These are phyloP conservation scores for Stenodema calcarata DNA, from an alignment of 2,888 invertebrate genomes.

Conservation along the genomic window DNA sequence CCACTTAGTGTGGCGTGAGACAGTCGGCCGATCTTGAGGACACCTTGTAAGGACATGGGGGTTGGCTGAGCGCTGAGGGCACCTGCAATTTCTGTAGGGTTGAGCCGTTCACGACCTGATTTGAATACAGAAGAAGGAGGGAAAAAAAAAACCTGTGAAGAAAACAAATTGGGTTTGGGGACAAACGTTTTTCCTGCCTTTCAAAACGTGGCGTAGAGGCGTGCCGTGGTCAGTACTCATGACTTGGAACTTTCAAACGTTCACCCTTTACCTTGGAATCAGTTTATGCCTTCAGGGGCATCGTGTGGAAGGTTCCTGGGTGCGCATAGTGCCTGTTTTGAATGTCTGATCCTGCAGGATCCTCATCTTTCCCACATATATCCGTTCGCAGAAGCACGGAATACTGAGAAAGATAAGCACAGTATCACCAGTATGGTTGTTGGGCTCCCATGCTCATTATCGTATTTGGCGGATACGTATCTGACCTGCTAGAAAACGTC, in stretches of 20 bases:
- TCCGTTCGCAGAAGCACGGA: not conserved
- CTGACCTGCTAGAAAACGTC: not conserved
- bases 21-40: not conserved
- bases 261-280: not conserved
- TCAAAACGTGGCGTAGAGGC: slow-evolving; percentile 18
- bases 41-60: not conserved
- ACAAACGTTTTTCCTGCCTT: not conserved
- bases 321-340: not conserved
- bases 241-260: slow-evolving; percentile 8
- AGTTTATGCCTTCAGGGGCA: not conserved
- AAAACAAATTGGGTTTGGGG: not conserved
- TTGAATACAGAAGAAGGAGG: slow-evolving; percentile 6
- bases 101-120: slow-evolving; percentile 19
- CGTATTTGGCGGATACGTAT: not conserved
- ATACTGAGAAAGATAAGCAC: not conserved
- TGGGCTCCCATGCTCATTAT: not conserved
- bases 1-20: not conserved
- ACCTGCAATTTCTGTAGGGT: not conserved
- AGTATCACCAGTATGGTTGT: not conserved
- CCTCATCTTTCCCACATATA: not conserved
- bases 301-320: not conserved
- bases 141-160: not conserved
- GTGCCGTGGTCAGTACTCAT: not conserved
- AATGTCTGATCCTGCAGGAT: not conserved
- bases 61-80: not conserved